Evolutionary conservation across 2,797 vertebrate species (phyloP), one percentile per base, ranked within the genome.

Genomic region (Novumbra hubbsi): DNA sequence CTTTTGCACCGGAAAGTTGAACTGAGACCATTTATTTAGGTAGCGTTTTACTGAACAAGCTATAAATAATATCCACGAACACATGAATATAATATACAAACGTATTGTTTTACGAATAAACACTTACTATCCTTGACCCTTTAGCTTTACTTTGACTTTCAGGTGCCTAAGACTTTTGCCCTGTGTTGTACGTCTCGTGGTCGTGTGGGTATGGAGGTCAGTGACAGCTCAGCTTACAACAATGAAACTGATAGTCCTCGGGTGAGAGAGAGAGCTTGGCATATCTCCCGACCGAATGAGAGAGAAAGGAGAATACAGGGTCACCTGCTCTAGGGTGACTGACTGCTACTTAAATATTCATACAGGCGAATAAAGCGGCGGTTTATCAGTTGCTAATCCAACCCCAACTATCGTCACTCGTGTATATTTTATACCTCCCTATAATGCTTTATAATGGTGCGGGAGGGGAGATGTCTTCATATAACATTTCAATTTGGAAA

Each of bases 301-400:
- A 28, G 67, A 81, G 79, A 87, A 71, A 65, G 57, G 81, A 85
- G 69, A 79, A 83, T 78, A 73, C 73, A 79, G n/a, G 66, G 76
- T 75, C 79, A 85, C 55, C 64, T 82, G 77, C 30, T 81, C 77
- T 85, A 80, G 77, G 81, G 71, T 86, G 83, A 84, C 4, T 86
- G 83, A 84, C 6, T 57, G 28, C 77, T 73, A 73, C 81, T 91
- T 84, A 88, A 92, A 91, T 87, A 91, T 90, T 89, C 75, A 91
- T 89, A 82, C 41, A 77, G 80, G 78, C 69, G 52, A 76, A 89
- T 85, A 79, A 80, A 81, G 77, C 69, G 76, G 62, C 62, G 70
- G 78, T 76, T 79, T 83, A 85, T 83, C 55, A 74, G 80, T 80
- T 77, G 52, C 79, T 80, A 70, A 85, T 78, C 65, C 34, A 71